A percentile compares a stretch with the other conserved stretches of the same genome.
Evolutionary conservation across 2,113 vertebrate species (phyloP).

Genomic region (Sakesphorus luctuosus): DNA sequence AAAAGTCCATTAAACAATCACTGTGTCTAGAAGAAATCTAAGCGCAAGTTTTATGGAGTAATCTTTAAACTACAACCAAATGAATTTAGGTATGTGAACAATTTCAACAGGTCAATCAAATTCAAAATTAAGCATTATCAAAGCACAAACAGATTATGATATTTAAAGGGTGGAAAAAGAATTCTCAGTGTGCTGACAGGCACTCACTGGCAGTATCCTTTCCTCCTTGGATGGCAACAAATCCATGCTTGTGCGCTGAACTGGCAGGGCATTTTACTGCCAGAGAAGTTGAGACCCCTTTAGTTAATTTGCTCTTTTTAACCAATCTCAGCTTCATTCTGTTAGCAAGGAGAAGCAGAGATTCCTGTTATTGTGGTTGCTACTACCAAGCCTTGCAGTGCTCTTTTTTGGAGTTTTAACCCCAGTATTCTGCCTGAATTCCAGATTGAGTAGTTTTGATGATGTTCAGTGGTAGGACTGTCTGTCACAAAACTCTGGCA

Average conservation of each 20-base stretch:
- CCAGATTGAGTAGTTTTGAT: background rate
- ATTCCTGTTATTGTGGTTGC: background rate
- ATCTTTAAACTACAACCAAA: conserved; percentile 55
- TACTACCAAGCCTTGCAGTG: background rate
- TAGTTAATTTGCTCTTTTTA: background rate
- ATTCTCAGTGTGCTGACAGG: background rate
- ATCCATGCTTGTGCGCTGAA: background rate
- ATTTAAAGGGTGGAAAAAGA: background rate
- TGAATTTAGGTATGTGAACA: conserved; percentile 25
- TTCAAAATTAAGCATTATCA: background rate
- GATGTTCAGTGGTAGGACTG: background rate
- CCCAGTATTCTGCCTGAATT: background rate
- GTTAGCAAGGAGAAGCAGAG: background rate
- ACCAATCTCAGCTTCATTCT: background rate
- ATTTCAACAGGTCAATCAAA: conserved; percentile 6
- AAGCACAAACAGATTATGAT: background rate
- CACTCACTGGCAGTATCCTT: background rate
- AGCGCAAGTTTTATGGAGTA: conserved; percentile 33
- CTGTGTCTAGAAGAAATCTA: conserved; percentile 34
- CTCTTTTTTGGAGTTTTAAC: background rate
- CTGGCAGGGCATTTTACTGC: background rate
- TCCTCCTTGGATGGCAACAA: background rate
- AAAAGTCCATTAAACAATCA: conserved; percentile 65
- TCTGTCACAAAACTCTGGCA: background rate
- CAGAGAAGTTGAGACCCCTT: background rate